Conservation (phyloP, 2,797 vertebrate genomes). For the Sparidentex hasta region DNA sequence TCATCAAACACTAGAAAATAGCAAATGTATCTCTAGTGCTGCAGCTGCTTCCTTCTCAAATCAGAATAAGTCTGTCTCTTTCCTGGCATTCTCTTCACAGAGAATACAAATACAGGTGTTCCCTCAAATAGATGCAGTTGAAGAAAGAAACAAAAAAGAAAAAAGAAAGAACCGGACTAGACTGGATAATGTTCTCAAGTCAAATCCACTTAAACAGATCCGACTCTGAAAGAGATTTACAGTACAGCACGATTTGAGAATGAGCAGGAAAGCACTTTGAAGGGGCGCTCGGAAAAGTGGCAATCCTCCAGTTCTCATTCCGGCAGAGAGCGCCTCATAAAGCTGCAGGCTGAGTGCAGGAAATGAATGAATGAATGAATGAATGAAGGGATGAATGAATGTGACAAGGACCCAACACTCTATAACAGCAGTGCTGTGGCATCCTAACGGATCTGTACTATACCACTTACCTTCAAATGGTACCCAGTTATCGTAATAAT, state of each 20-base stretch:
- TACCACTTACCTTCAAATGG: background rate
- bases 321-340: slow-evolving; percentile 18
- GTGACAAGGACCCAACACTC: slow-evolving; percentile 8
- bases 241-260: slow-evolving; percentile 32
- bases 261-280: slow-evolving; percentile 46
- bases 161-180: background rate
- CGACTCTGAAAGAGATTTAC: slow-evolving; percentile 50
- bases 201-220: slow-evolving; percentile 49
- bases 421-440: background rate
- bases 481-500: background rate
- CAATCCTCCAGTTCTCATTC: slow-evolving; percentile 40
- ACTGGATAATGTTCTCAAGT: slow-evolving; percentile 40
- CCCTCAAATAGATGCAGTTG: slow-evolving; percentile 22
- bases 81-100: slow-evolving; percentile 11
- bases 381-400: slow-evolving; percentile 17
- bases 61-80: background rate
- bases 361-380: slow-evolving; percentile 33
- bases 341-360: slow-evolving; percentile 20
- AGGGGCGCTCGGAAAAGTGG: slow-evolving; percentile 44
- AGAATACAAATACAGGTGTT: slow-evolving; percentile 23
- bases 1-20: background rate
- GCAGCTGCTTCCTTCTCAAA: background rate
- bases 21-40: slow-evolving; percentile 4
- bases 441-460: background rate
- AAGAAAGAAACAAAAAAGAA: background rate